These are phyloP conservation scores for Oreochromis tanganicae DNA, from an alignment of 2,113 vertebrate species.

Conservation along the genomic window DNA sequence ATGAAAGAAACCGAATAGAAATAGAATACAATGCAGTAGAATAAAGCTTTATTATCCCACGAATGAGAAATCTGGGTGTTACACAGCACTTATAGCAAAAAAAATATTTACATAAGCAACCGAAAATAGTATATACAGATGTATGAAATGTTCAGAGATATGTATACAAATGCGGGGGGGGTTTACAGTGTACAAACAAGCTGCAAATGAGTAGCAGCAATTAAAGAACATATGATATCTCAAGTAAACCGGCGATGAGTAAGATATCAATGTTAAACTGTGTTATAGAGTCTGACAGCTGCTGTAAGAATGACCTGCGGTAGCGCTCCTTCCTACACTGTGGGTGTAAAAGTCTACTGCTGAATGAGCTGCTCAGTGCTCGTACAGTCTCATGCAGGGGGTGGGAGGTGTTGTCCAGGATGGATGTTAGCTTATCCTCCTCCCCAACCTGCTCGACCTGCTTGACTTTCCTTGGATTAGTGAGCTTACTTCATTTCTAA, in stretches of 20 bases:
- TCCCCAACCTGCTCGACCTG: neutral
- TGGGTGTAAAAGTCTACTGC: neutral
- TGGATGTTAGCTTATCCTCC: accelerated
- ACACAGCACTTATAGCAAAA: neutral
- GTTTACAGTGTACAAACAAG: neutral
- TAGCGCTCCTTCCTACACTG: neutral
- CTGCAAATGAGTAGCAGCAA: neutral
- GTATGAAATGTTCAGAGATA: neutral
- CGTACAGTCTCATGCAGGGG: accelerated
- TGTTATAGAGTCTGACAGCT: neutral
- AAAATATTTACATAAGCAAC: neutral
- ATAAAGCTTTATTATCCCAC: neutral
- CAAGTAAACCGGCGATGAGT: neutral
- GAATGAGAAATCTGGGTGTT: neutral
- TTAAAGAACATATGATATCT: neutral
- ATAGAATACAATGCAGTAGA: neutral
- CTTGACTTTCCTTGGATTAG: neutral
- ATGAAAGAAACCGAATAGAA: too few species aligned
- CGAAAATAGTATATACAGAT: accelerated
- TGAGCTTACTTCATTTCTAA: neutral
- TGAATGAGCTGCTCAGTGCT: neutral
- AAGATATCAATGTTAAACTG: neutral
- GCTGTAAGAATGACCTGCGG: neutral
- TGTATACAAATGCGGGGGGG: accelerated
- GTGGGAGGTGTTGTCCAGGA: neutral